Base-by-base conservation (phyloP, 2,113 vertebrate genomes). In the Agapornis roseicollis region DNA sequence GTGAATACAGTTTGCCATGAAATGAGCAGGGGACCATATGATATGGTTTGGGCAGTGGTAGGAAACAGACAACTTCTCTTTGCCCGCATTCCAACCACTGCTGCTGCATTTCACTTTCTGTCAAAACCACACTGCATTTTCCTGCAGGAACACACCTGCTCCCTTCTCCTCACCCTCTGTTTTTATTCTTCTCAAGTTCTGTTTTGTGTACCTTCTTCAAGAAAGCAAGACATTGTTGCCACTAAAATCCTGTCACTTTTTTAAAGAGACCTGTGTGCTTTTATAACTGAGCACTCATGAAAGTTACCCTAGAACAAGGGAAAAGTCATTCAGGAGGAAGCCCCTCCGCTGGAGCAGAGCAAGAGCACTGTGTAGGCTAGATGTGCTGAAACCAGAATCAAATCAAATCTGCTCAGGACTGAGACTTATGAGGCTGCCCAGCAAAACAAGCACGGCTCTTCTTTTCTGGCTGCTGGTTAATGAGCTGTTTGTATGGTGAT, bases 291-390 rank as follows among this genome's bases (percentile, higher is more conserved):
- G 33, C n/a, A 70, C 13, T n/a, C 65, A 1, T 0, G 6, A 25
- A n/a, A 53, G 13, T 35, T 24, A 22, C 10, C 9, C 31, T 47
- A 41, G 47, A 37, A 41, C 31, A 39, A 33, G 35, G 33, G 8
- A 49, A 33, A 55, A 8, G 20, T 0, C 5, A 14, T 39, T 17
- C 4, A 7, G 6, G 42, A 41, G 77, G 33, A 83, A 71, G 15
- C 3, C 31, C 13, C 28, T n/a, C 3, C 11, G 18, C 33, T 31
- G 49, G 61, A 37, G 50, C 27, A 22, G 56, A 37, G 25, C 42
- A 41, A 0, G 2, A 80, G 46, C 46, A 52, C 10, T 1, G 1
- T 0, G 0, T 4, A 27, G 79, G 65, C 49, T 49, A 7, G 22
- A 28, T 29, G 50, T 49, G 69, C 83, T 47, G 15, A 41, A 47